Conservation (phyloP, 2,113 vertebrate genomes). For the Phocoena sinus region DNA sequence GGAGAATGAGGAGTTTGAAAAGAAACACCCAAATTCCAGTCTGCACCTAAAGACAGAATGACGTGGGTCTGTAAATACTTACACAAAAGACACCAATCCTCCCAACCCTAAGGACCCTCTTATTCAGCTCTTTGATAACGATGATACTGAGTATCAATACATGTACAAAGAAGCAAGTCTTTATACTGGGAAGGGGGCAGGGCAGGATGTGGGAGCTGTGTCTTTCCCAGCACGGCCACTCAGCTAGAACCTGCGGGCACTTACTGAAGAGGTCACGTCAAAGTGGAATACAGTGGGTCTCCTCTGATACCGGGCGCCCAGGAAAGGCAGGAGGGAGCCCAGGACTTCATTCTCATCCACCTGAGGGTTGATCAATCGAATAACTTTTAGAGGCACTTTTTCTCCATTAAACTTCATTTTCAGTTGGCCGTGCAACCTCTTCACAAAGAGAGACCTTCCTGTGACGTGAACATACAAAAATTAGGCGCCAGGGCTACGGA, state of each 20-base stretch:
- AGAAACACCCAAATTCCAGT: conserved; percentile 90
- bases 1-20: conserved; percentile 92
- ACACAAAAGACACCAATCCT: fast-evolving
- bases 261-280: conserved; percentile 95
- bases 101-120: neutral
- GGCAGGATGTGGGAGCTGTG: fast-evolving
- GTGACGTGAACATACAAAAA: neutral
- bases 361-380: conserved; percentile 87
- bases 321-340: conserved; percentile 81
- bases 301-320: conserved; percentile 68
- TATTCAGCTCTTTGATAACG: too few species aligned
- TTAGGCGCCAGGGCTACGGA: neutral
- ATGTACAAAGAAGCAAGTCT: neutral
- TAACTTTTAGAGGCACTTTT: conserved; percentile 79
- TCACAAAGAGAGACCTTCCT: conserved; percentile 96
- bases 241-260: neutral
- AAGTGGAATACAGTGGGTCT: conserved; percentile 89
- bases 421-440: conserved; percentile 84
- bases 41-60: conserved; percentile 82
- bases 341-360: conserved; percentile 90
- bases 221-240: fast-evolving
- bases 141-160: fast-evolving
- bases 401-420: conserved; percentile 31
- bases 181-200: fast-evolving
- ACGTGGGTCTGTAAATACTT: fast-evolving